phyloP scores from a whole-genome alignment of 2,113 vertebrate genomes.

The Thamnophis sirtalis region DNA sequence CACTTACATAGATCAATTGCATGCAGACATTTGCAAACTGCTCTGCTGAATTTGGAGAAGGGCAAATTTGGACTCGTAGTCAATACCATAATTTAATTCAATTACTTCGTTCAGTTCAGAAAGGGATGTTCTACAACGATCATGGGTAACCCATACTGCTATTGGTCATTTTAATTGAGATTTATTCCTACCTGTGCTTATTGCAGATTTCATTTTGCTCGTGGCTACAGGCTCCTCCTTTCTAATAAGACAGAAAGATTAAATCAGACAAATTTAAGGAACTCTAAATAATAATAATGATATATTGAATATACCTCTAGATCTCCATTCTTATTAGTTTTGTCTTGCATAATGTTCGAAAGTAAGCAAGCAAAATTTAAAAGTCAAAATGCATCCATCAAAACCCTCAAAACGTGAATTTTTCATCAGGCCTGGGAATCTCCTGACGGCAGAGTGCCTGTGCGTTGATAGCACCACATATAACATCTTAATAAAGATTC shows the following conservation, averaged over 20 bases:
- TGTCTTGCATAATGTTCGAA: background rate
- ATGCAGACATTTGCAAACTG: background rate
- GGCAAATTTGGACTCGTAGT: background rate
- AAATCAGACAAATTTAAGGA: background rate
- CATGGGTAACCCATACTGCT: background rate
- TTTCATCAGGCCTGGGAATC: background rate
- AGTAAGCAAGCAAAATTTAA: background rate
- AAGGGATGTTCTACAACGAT: background rate
- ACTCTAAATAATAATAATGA: background rate
- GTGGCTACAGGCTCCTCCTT: background rate
- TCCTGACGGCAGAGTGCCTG: background rate
- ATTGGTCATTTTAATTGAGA: background rate
- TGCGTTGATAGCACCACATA: background rate
- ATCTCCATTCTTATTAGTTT: background rate
- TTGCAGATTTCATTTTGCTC: background rate
- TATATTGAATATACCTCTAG: background rate
- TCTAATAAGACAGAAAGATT: background rate
- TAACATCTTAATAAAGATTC: background rate
- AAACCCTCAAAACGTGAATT: background rate
- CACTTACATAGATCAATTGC: background rate
- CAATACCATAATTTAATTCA: background rate
- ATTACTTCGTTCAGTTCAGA: background rate
- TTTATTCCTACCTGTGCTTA: slow-evolving; percentile 6
- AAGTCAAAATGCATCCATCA: background rate
- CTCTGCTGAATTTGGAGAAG: background rate